Base-by-base conservation (phyloP, 2,888 invertebrate genomes). In the Lasioglossum morio region DNA sequence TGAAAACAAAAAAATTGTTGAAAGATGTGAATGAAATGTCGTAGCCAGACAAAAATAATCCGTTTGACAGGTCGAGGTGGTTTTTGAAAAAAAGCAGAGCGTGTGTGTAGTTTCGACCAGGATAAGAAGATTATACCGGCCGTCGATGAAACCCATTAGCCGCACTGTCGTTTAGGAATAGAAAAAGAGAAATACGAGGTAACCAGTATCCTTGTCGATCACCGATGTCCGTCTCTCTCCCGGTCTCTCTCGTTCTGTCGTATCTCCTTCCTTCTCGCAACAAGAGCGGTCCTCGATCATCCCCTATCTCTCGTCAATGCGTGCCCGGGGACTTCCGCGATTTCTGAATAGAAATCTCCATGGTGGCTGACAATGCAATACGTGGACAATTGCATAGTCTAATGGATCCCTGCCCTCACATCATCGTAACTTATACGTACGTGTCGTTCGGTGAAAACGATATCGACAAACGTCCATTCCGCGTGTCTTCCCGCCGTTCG, bases 361-460 rank as follows among this genome's bases (percentile, higher is more conserved):
- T 85, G 84, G 85, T 46, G 90, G 82, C 90, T 90, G 90, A 90
- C 90, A 90, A 89, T 90, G 88, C 87, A 88, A 90, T 89, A 88
- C 89, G 88, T 90, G 90, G 90, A 90, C 90, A 90, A 90, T 90
- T 90, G 90, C 90, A 90, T 88, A 90, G 90, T 90, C 90, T 90
- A 90, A 90, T 90, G 90, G 90, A 90, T 86, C 90, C 37, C 34
- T 34, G 83, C 88, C 88, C 89, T 90, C 90, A 90, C 90, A 90
- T 90, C 90, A 90, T 90, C 90, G 90, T 90, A 90, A 90, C 90
- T 90, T 90, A 88, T 90, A 90, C 90, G 90, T 87, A 86, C 89
- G 90, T 90, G 88, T 90, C 90, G 90, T 88, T 86, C 88, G 34
- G 90, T 90, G 88, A 90, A 90, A 90, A 88, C 89, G 88, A 89